Evolutionary conservation across 2,888 invertebrate genomes (phyloP), one percentile per base, ranked within the genome.

Genomic region (Ennomos quercinarius): DNA sequence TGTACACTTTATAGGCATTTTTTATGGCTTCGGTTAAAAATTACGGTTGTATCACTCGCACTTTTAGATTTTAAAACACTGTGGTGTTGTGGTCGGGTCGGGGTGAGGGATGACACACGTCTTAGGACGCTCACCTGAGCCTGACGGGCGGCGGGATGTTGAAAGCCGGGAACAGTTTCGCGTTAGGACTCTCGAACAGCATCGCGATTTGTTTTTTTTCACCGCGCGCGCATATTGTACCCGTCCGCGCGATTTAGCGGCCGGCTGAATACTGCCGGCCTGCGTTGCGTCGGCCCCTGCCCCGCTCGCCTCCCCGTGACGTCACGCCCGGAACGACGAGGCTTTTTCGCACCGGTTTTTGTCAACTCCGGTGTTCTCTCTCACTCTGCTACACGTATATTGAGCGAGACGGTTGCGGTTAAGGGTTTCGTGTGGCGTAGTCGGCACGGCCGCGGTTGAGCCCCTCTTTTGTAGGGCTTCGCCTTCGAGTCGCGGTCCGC

Each of bases 131-230:
- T 89, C 85, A 93, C 93, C 93, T 93, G 83, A 93, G 87, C 83
- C 93, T 85, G 64, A 95, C 93, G 72, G 95, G 95, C 83, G 95
- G 95, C 78, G 95, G 95, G 83, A 95, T 95, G 87, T 94, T 95
- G 88, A 95, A 95, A 76, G 92, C 91, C 75, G 95, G 94, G 86
- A 93, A 95, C 85, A 95, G 93, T 89, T 95, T 93, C 87, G 95
- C 95, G 81, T 94, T 94, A 81, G 95, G 95, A 93, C 94, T 95
- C 89, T 95, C 95, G 87, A 95, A 95, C 87, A 95, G 91, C 95
- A 95, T 95, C 85, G 87, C 86, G 86, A 80, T 76, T 81, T 80
- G 82, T 81, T 80, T 81, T 80, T 80, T 84, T 88, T 87, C 86
- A 89, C 87, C 84, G 88, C 79, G 81, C 81, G 80, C 84, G 81